phyloP scores from a whole-genome alignment of 2,888 invertebrate species.

The Drosophila neotestacea region DNA sequence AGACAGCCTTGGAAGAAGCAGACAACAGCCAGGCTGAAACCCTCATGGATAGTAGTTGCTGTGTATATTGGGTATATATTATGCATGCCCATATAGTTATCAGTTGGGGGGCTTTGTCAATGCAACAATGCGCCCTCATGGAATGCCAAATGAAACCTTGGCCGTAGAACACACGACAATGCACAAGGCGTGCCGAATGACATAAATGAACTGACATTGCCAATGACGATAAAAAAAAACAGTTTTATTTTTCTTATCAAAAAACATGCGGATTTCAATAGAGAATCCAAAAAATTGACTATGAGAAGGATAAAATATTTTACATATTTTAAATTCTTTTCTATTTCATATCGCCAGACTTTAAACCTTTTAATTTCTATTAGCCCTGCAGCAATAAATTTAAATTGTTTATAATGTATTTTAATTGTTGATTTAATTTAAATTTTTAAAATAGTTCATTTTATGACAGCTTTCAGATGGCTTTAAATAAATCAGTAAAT shows the following conservation, averaged over 20 bases:
- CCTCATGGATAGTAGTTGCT: slow-evolving; percentile 35
- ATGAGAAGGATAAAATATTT: not conserved
- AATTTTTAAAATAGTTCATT: too few relatives aligned
- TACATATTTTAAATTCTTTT: too few relatives aligned
- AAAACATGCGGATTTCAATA: not conserved
- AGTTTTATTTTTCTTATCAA: not conserved
- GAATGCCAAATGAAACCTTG: slow-evolving; percentile 69
- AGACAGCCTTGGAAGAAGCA: slow-evolving; percentile 40
- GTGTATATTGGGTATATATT: slow-evolving; percentile 22
- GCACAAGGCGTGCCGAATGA: slow-evolving; percentile 53
- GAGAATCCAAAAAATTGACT: not conserved
- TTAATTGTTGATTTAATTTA: too few relatives aligned
- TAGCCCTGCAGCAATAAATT: too few relatives aligned
- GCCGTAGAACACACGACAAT: slow-evolving; percentile 39
- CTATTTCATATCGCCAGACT: too few relatives aligned
- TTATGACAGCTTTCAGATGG: too few relatives aligned
- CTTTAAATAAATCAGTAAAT: slow-evolving; percentile 1
- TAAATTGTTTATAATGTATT: too few relatives aligned
- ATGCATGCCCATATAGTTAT: slow-evolving; percentile 48
- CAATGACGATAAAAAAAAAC: slow-evolving; percentile 25
- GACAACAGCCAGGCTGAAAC: slow-evolving; percentile 35
- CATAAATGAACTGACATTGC: slow-evolving; percentile 61
- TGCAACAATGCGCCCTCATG: slow-evolving; percentile 69
- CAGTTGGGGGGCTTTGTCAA: slow-evolving; percentile 30
- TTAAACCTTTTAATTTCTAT: too few relatives aligned